A percentile compares a stretch with the other conserved stretches of the same genome.
Conservation (phyloP, 1,140 invertebrate species). For the Homalodisca vitripennis region DNA sequence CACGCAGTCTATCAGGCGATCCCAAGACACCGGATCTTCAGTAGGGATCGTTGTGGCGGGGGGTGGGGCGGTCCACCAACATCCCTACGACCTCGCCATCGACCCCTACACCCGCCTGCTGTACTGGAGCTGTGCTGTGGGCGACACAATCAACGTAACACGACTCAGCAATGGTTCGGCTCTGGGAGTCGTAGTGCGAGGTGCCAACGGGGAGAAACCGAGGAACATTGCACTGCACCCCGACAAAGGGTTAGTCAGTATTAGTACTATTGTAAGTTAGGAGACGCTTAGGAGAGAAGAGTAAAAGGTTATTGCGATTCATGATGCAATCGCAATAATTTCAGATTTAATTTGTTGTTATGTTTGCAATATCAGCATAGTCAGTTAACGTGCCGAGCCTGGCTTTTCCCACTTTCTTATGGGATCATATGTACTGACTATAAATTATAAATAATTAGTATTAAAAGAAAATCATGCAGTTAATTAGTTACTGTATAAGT, state of each 20-base stretch:
- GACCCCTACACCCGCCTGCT: constrained; percentile 79
- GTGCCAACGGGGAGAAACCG: constrained; percentile 70
- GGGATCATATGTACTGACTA: too few species aligned
- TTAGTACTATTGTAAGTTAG: too few species aligned
- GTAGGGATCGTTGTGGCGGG: constrained; percentile 58
- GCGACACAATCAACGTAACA: constrained; percentile 88
- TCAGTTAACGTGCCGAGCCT: too few species aligned
- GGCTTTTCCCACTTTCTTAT: too few species aligned
- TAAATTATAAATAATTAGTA: too few species aligned
- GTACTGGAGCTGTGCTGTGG: constrained; percentile 82
- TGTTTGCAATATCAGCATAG: too few species aligned
- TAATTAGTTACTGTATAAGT: too few species aligned
- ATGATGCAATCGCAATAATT: too few species aligned
- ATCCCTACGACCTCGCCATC: constrained; percentile 80
- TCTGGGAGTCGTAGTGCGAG: constrained; percentile 71
- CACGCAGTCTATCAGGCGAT: constrained; percentile 68
- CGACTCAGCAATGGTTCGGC: constrained; percentile 63
- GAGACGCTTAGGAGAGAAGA: too few species aligned
- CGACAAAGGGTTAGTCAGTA: constrained; percentile 63
- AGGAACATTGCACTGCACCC: constrained; percentile 80
- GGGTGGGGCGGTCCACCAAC: constrained; percentile 41
- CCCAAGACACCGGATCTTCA: constrained; percentile 65
- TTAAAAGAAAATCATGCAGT: too few species aligned
- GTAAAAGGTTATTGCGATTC: too few species aligned
- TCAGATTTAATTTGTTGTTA: too few species aligned